Conservation (phyloP, 2,888 invertebrate species). For the Cetonia aurata region DNA sequence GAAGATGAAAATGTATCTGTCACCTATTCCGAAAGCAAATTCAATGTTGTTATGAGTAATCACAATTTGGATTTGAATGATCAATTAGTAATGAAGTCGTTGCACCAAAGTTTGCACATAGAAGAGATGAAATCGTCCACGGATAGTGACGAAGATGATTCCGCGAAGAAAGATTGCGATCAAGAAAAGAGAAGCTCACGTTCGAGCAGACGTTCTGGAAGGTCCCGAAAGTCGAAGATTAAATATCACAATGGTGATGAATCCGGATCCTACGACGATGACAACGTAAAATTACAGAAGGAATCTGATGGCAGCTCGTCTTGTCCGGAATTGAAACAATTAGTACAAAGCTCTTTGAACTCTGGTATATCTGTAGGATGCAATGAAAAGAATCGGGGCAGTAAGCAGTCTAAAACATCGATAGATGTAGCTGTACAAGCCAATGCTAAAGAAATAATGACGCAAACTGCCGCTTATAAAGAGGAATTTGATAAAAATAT, state of each 20-base stretch:
- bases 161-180: constrained; percentile 51
- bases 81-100: constrained; percentile 63
- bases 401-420: constrained; percentile 69
- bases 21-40: constrained; percentile 63
- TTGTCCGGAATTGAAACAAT: constrained; percentile 67
- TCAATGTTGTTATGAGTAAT: constrained; percentile 57
- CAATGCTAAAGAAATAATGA: constrained; percentile 69
- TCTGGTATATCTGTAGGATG: constrained; percentile 67
- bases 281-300: constrained; percentile 50
- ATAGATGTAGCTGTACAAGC: constrained; percentile 73
- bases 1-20: constrained; percentile 63
- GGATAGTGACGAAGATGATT: constrained; percentile 44
- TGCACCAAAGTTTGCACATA: constrained; percentile 61
- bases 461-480: constrained; percentile 62
- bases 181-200: constrained; percentile 57
- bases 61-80: constrained; percentile 63
- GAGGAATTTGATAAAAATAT: constrained; percentile 52
- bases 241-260: constrained; percentile 25
- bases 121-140: constrained; percentile 55
- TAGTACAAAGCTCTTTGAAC: constrained; percentile 65
- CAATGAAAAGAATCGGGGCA: constrained; percentile 60
- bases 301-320: constrained; percentile 62
- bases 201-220: constrained; percentile 53
- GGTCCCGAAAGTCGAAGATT: constrained; percentile 50
- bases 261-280: constrained; percentile 53